A percentile compares a stretch with the other conserved stretches of the same genome.
phyloP scores from a whole-genome alignment of 2,888 invertebrate species.

The Pyrocoelia pectoralis region DNA sequence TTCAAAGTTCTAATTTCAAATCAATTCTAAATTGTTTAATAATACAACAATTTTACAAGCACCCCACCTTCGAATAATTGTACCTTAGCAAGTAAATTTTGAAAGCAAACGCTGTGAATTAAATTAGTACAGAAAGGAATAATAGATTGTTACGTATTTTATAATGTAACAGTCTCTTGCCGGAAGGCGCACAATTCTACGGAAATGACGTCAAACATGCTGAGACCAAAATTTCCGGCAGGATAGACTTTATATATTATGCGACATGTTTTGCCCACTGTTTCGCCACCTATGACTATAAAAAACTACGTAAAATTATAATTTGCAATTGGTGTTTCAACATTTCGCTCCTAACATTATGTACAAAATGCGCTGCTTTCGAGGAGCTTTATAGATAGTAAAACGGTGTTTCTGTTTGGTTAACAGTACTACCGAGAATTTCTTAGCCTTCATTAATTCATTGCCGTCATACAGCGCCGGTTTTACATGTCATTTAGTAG shows the following conservation, averaged over 20 bases:
- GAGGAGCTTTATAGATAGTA: too few species aligned
- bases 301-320: not conserved
- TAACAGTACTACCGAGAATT: too few species aligned
- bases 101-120: constrained; percentile 13
- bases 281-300: not conserved
- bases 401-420: too few species aligned
- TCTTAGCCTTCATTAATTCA: too few species aligned
- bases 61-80: too few species aligned
- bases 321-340: not conserved
- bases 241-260: constrained; percentile 16
- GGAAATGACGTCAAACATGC: constrained; percentile 36
- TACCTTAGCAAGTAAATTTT: not conserved
- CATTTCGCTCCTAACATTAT: too few species aligned
- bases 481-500: too few species aligned
- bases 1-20: too few species aligned
- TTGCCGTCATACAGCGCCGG: too few species aligned
- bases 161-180: constrained; percentile 23
- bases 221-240: constrained; percentile 33
- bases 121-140: constrained; percentile 29
- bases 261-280: constrained; percentile 17
- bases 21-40: too few species aligned
- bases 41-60: too few species aligned
- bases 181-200: constrained; percentile 28
- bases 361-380: too few species aligned
- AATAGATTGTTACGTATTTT: constrained; percentile 23